Conservation (phyloP, 2,797 vertebrate genomes). For the Euthynnus affinis region DNA sequence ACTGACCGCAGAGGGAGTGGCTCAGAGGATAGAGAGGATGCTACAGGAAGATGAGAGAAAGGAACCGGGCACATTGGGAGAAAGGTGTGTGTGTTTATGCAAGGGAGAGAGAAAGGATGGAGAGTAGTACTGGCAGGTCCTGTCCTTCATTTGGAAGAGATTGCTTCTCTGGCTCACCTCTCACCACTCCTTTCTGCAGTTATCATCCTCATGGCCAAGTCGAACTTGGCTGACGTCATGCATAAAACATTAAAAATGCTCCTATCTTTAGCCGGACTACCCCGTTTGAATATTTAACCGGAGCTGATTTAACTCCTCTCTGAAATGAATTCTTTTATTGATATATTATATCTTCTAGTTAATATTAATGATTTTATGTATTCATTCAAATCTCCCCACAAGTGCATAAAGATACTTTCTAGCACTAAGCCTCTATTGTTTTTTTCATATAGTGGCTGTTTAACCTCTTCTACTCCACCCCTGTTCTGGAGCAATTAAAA, state of each 20-base stretch:
- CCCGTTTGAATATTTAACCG: not conserved
- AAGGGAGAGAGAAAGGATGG: conserved; percentile 32
- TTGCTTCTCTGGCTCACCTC: conserved; percentile 60
- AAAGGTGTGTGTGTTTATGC: conserved; percentile 36
- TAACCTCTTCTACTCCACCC: not conserved
- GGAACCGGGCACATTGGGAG: conserved; percentile 34
- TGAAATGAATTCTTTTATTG: not conserved
- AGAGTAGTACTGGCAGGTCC: conserved; percentile 53
- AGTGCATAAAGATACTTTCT: not conserved
- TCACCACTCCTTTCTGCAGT: conserved; percentile 57
- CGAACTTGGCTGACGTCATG: conserved; percentile 45
- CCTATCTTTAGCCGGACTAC: conserved; percentile 1
- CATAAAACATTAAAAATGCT: conserved; percentile 40
- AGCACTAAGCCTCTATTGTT: conserved; percentile 1
- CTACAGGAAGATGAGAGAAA: conserved; percentile 64
- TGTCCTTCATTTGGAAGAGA: conserved; percentile 64
- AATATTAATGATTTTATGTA: not conserved
- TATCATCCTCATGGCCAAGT: conserved; percentile 45
- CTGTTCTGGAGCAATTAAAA: too few relatives aligned
- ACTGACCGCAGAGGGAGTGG: conserved; percentile 85
- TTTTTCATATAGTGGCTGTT: not conserved
- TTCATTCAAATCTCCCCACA: not conserved
- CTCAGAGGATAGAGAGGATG: conserved; percentile 64
- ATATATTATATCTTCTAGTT: not conserved
- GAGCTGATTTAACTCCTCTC: not conserved